A percentile compares a stretch with the other conserved stretches of the same genome.
These are phyloP conservation scores for Falcunculus frontatus DNA, from an alignment of 2,113 vertebrate genomes.

Conservation along the genomic window DNA sequence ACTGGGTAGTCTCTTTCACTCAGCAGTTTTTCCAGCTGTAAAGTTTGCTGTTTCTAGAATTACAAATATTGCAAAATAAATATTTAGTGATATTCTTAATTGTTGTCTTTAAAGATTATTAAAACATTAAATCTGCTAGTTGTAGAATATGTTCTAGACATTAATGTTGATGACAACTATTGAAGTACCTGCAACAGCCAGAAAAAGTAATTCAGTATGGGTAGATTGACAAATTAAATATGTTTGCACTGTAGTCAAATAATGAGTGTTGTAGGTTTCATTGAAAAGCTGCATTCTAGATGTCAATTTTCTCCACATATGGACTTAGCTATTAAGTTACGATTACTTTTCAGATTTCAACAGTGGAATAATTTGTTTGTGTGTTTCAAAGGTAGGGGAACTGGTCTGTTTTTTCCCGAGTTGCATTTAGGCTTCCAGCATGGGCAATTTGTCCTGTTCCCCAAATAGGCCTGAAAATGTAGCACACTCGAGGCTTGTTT, in stretches of 20 bases:
- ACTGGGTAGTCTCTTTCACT: neutral
- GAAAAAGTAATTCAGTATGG: neutral
- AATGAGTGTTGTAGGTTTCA: neutral
- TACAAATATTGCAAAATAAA: neutral
- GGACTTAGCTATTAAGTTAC: neutral
- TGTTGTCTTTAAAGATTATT: slow-evolving; percentile 5
- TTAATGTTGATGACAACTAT: neutral
- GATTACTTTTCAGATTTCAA: neutral
- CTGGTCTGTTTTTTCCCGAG: neutral
- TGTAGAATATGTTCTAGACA: neutral
- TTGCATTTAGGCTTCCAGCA: neutral
- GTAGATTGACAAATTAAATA: slow-evolving; percentile 5
- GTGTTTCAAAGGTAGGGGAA: neutral
- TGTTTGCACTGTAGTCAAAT: neutral
- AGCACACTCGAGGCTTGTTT: neutral
- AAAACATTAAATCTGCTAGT: neutral
- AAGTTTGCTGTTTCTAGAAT: neutral
- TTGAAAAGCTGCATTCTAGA: neutral
- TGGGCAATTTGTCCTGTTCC: neutral
- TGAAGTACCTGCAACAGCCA: neutral
- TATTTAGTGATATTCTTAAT: neutral
- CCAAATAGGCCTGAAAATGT: neutral
- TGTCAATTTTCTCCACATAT: neutral
- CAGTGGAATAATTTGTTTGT: neutral
- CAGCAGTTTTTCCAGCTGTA: neutral